phyloP scores from a whole-genome alignment of 2,113 vertebrate species.

The Trichechus manatus region DNA sequence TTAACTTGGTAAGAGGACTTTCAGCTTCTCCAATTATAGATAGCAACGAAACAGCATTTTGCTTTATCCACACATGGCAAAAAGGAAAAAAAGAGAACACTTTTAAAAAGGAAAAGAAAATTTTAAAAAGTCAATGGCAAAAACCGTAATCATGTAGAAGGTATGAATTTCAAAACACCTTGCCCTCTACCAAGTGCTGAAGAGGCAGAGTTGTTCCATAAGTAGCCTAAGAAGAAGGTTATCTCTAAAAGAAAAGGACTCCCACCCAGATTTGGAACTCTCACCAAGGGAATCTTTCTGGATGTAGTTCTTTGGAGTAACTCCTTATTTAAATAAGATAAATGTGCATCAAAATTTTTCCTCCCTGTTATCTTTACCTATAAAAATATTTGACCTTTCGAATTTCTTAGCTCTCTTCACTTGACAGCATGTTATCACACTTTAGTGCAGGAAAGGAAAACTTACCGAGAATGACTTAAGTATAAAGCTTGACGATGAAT shows the following conservation, averaged over 20 bases:
- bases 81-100: background rate
- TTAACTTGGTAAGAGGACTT: constrained; percentile 29
- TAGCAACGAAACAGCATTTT: constrained; percentile 3
- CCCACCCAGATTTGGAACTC: background rate
- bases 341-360: background rate
- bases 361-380: background rate
- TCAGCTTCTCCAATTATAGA: background rate
- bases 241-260: background rate
- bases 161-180: background rate
- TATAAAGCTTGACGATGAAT: constrained; percentile 95
- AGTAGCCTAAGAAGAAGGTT: background rate
- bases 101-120: background rate
- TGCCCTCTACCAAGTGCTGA: background rate
- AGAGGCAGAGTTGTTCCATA: background rate
- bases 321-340: background rate
- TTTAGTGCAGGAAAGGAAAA: constrained; percentile 57
- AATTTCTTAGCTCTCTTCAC: constrained; percentile 1
- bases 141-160: constrained; percentile 33
- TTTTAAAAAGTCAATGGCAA: background rate
- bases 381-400: background rate
- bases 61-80: background rate
- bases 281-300: background rate
- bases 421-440: constrained; percentile 3
- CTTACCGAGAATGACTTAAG: constrained; percentile 94
- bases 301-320: constrained; percentile 4